These are phyloP conservation scores for Lipophrys pholis DNA, from an alignment of 2,113 vertebrate genomes.

Conservation along the genomic window DNA sequence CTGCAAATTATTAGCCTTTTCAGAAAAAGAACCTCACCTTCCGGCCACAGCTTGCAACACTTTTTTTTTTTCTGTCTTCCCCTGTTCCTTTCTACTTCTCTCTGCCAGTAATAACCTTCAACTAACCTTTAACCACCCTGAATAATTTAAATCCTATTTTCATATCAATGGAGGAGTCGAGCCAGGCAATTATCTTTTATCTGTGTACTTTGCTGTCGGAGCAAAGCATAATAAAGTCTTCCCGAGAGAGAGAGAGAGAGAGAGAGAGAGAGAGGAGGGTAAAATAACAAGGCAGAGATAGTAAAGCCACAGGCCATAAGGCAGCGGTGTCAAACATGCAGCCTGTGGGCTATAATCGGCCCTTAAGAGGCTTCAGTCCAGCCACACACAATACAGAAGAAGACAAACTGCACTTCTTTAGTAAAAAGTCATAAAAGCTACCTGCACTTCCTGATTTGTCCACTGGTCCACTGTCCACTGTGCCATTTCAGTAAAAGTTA, in stretches of 20 bases:
- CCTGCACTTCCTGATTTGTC: too few relatives aligned
- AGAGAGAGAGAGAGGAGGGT: constrained; percentile 30
- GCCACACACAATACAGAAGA: too few relatives aligned
- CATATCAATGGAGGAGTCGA: constrained; percentile 96
- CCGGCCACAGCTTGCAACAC: constrained; percentile 83
- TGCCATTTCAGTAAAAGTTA: too few relatives aligned
- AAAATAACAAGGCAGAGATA: constrained; percentile 37
- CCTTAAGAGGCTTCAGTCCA: too few relatives aligned
- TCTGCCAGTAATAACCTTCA: constrained; percentile 96
- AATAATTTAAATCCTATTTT: constrained; percentile 97
- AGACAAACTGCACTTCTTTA: too few relatives aligned
- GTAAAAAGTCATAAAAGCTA: too few relatives aligned
- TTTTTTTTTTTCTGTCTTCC: constrained; percentile 10
- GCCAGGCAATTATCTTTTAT: constrained; percentile 99
- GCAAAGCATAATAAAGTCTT: constrained; percentile 93
- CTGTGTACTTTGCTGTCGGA: constrained; percentile 94
- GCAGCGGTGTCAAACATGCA: neutral
- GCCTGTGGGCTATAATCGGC: too few relatives aligned
- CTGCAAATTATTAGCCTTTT: constrained; percentile 90
- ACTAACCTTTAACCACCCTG: constrained; percentile 96
- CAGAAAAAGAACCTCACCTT: constrained; percentile 83
- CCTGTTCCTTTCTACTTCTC: constrained; percentile 73
- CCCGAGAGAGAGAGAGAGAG: constrained; percentile 77
- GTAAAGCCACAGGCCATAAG: constrained; percentile 57
- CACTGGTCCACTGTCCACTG: too few relatives aligned